Conservation (phyloP, 2,888 invertebrate genomes). For the Noctuana brunneofusca region DNA sequence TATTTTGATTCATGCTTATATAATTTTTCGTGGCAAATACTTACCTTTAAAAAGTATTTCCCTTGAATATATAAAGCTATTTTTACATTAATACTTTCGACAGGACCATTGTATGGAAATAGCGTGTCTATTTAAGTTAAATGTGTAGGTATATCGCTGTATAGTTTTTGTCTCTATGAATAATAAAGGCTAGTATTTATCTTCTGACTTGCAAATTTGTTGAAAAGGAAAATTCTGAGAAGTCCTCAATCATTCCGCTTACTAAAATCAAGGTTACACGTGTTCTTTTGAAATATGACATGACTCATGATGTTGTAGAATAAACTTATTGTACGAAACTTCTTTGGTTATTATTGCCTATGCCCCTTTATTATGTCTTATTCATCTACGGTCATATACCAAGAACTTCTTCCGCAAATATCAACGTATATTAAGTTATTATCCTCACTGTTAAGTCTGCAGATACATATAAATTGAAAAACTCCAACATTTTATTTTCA, state of each 20-base stretch:
- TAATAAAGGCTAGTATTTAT: conserved; percentile 17
- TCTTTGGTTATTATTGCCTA: not conserved
- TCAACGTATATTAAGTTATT: not conserved
- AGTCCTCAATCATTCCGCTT: conserved; percentile 9
- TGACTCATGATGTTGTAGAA: conserved; percentile 18
- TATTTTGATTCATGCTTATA: no score
- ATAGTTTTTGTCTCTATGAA: conserved; percentile 3
- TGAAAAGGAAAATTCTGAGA: conserved; percentile 20
- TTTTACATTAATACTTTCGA: no score
- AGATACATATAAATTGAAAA: conserved; percentile 39
- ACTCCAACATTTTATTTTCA: conserved; percentile 65
- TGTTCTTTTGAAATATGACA: conserved; percentile 23
- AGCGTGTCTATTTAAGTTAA: not conserved
- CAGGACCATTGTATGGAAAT: no score
- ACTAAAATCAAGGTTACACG: conserved; percentile 20
- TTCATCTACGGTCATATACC: no score
- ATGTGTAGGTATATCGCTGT: not conserved
- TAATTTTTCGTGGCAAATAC: no score
- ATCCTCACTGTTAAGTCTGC: not conserved
- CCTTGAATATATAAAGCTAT: no score
- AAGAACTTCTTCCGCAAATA: no score
- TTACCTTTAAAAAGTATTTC: no score
- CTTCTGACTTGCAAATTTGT: conserved; percentile 27
- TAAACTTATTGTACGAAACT: not conserved
- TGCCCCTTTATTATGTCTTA: not conserved